phyloP scores from a whole-genome alignment of 35 echinoderm and acorn worm genomes.

The Eucidaris tribuloides region DNA sequence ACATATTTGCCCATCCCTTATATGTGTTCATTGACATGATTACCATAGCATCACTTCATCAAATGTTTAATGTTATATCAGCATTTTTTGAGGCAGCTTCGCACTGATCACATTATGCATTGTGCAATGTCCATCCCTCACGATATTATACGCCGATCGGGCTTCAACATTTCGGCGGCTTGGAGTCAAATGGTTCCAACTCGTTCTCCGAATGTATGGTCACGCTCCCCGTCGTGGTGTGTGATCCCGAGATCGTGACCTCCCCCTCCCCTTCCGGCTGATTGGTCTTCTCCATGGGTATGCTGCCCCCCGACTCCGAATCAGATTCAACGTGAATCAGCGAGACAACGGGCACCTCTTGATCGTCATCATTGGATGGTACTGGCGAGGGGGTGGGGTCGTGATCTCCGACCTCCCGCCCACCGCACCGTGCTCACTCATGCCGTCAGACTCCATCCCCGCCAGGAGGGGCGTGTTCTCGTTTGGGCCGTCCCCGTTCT shows the following conservation, averaged over 20 bases:
- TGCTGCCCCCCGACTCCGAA: background rate
- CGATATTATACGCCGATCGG: no score
- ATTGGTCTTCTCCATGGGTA: background rate
- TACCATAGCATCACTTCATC: no score
- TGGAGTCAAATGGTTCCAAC: background rate
- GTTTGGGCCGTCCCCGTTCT: conserved; percentile 38
- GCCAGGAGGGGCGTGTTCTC: conserved; percentile 90
- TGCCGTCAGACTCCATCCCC: background rate
- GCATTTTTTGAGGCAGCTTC: no score
- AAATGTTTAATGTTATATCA: no score
- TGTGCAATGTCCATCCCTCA: no score
- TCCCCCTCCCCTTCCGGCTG: background rate
- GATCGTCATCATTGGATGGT: background rate
- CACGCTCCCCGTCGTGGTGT: background rate
- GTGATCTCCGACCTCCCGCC: background rate
- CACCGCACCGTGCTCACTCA: background rate
- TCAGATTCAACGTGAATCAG: background rate
- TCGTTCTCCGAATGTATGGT: conserved; percentile 8
- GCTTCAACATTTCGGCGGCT: no score
- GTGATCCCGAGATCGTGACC: background rate
- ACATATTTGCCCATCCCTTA: no score
- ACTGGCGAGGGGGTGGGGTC: conserved; percentile 10
- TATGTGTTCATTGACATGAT: no score
- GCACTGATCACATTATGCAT: no score
- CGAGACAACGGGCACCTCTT: background rate